Evolutionary conservation across 2,888 invertebrate genomes (phyloP).

Genomic region (Xanthorhoe spadicearia): DNA sequence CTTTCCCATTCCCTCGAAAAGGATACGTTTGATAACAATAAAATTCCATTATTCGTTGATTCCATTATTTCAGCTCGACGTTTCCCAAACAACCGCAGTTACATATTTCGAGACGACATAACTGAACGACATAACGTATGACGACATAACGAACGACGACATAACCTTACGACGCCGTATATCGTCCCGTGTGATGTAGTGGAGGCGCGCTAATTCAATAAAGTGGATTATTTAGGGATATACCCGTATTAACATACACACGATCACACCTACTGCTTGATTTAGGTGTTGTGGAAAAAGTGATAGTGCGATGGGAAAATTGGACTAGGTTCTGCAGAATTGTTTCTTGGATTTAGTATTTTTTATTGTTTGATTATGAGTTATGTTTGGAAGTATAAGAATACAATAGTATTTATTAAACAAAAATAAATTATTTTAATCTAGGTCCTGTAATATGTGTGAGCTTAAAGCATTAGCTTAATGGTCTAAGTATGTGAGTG

Average conservation of each 20-base stretch:
- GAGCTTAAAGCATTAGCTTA: too few species aligned
- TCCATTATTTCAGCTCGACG: not conserved
- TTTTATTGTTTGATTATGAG: too few species aligned
- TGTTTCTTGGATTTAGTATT: not conserved
- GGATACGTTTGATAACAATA: conserved; percentile 4
- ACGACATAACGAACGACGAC: conserved; percentile 22
- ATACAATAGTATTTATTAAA: too few species aligned
- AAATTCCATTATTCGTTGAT: conserved; percentile 9
- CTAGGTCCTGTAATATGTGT: too few species aligned
- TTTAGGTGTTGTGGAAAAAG: conserved; percentile 40
- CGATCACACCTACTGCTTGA: conserved; percentile 46
- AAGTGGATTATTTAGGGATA: conserved; percentile 49
- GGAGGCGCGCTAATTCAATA: conserved; percentile 51
- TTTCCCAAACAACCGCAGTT: conserved; percentile 25
- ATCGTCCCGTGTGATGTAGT: conserved; percentile 40
- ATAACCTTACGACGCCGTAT: conserved; percentile 38
- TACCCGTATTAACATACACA: conserved; percentile 52
- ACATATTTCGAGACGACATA: conserved; percentile 23
- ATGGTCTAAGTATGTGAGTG: too few species aligned
- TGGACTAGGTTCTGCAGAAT: conserved; percentile 7
- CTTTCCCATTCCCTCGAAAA: not conserved
- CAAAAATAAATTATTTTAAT: too few species aligned
- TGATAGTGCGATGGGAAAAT: conserved; percentile 7
- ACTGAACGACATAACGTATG: too few species aligned
- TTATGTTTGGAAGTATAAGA: too few species aligned